phyloP scores from a whole-genome alignment of 2,797 vertebrate genomes.

The Rhinella marina region DNA sequence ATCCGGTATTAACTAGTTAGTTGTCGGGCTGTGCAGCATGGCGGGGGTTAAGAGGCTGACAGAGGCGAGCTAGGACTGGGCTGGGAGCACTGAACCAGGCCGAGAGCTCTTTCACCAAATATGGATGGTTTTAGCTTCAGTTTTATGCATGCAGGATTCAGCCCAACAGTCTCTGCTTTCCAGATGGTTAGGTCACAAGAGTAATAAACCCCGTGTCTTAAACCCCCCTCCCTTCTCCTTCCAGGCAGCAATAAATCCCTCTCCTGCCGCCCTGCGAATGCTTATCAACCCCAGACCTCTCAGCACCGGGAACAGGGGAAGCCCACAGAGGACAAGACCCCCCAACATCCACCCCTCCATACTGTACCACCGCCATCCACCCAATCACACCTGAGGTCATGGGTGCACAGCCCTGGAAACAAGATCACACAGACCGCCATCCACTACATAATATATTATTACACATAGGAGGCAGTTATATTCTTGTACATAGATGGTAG shows the following conservation, averaged over 20 bases:
- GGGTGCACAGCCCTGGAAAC: too few relatives aligned
- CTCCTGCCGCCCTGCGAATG: constrained; percentile 3
- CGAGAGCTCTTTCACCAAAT: constrained; percentile 79
- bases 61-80: constrained; percentile 17
- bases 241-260: constrained; percentile 19
- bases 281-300: background rate
- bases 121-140: constrained; percentile 80
- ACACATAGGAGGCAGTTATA: background rate
- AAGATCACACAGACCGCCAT: background rate
- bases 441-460: background rate
- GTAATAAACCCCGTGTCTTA: constrained; percentile 57
- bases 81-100: constrained; percentile 56
- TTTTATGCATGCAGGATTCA: constrained; percentile 77
- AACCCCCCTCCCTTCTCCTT: constrained; percentile 27
- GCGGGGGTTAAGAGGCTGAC: constrained; percentile 46
- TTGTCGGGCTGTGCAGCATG: constrained; percentile 18
- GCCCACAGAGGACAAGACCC: background rate
- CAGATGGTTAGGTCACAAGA: constrained; percentile 79
- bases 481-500: background rate
- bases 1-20: background rate
- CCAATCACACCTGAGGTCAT: background rate
- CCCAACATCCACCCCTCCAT: background rate
- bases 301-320: background rate
- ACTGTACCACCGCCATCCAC: background rate
- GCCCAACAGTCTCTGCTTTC: constrained; percentile 77